These are phyloP conservation scores for Mythimna vitellina DNA, from an alignment of 2,888 invertebrate genomes.

Conservation along the genomic window DNA sequence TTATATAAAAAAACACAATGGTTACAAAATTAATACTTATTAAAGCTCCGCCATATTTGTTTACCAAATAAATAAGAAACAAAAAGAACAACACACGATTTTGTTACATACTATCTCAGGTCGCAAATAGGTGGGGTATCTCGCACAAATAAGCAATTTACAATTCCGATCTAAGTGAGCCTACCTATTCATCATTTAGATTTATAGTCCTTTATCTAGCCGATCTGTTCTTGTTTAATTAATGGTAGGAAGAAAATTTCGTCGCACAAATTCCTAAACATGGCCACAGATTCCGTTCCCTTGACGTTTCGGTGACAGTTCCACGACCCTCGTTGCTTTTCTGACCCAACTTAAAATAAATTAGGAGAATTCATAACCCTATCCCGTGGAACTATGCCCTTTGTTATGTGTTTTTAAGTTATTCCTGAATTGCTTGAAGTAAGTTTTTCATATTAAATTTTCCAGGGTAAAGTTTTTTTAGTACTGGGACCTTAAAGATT, in stretches of 20 bases:
- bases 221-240: conserved; percentile 89
- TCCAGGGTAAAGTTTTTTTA: not conserved
- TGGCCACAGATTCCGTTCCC: conserved; percentile 67
- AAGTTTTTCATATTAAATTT: not conserved
- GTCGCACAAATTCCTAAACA: conserved; percentile 70
- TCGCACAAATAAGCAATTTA: conserved; percentile 85
- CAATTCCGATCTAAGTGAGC: conserved; percentile 85
- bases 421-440: conserved; percentile 5
- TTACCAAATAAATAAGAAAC: not conserved
- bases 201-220: conserved; percentile 89
- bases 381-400: conserved; percentile 15
- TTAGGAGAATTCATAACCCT: conserved; percentile 50
- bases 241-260: conserved; percentile 85
- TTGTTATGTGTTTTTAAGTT: conserved; percentile 13
- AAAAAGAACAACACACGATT: conserved; percentile 29
- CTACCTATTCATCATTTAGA: conserved; percentile 89
- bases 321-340: conserved; percentile 64
- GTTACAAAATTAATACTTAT: no score
- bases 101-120: conserved; percentile 55
- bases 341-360: conserved; percentile 63
- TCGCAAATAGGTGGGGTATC: conserved; percentile 67
- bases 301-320: conserved; percentile 68
- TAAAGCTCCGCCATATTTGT: not conserved
- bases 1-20: no score
- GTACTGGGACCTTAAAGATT: not conserved